Evolutionary conservation across 2,888 invertebrate genomes (phyloP), one percentile per base, ranked within the genome.

Genomic region (Eustalomyia histrio): DNA sequence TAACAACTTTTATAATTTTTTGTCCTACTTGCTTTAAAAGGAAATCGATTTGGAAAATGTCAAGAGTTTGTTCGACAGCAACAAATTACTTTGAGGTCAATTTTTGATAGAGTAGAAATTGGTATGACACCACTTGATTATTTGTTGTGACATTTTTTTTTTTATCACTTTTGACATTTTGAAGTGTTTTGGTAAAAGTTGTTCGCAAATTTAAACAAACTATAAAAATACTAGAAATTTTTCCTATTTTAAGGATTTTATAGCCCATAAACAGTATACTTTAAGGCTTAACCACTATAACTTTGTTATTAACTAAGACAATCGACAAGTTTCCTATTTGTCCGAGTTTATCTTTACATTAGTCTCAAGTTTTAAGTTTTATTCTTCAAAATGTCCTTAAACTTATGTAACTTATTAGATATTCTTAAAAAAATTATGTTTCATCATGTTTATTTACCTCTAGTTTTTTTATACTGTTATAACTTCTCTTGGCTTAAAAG

Each of bases 111-210:
- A 47, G 43, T 47, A n/a, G 43, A 14, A 47, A 47, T 47, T 47
- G 6, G 43, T 47, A n/a, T 47, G 60, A 17, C 47, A 24, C 33
- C 60, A 65, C 43, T 61, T 67, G 65, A 14, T 63, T 47, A 47
- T 35, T 7, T 78, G 65, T 60, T 78, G 43, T 78, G 72, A 78
- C 78, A 72, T 65, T 39, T 72, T n/a, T n/a, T n/a, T n/a, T n/a
- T n/a, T 53, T 71, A 64, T 64, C 76, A 72, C 53, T 64, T 78
- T 72, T 72, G 71, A 72, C 71, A 72, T 60, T 64, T 78, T 72
- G 64, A 76, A 76, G 71, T 71, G 58, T 71, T 58, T 61, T 29
- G 29, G 3, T 29, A 7, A 29, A 29, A 29, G 4, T 29, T 29
- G 7, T 29, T 29, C 7, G 7, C 4, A 29, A 29, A 29, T 29